These are phyloP conservation scores for Archaeoteleia sp. DNA, from an alignment of 2,888 invertebrate species.

Conservation along the genomic window DNA sequence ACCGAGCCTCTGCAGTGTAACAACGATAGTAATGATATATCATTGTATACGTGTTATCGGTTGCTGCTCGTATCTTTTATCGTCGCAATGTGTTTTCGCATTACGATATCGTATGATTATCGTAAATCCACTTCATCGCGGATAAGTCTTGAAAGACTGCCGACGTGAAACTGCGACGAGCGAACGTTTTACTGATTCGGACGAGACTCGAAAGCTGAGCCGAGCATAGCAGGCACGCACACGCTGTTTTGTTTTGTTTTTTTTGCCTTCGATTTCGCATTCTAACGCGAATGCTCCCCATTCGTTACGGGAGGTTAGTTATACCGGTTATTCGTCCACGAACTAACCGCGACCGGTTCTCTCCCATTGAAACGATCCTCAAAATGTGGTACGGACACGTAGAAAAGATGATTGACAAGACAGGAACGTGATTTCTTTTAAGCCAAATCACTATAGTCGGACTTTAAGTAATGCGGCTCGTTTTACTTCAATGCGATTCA, in stretches of 20 bases:
- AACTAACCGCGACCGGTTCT: conserved; percentile 63
- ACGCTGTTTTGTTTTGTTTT: conserved; percentile 8
- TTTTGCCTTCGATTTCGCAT: conserved; percentile 55
- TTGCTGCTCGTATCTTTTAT: conserved; percentile 3
- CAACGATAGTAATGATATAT: no score
- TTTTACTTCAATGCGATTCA: background rate
- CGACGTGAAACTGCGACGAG: no score
- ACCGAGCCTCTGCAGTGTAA: background rate
- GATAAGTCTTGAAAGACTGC: background rate
- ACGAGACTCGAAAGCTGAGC: no score
- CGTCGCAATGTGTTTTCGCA: background rate
- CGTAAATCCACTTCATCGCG: background rate
- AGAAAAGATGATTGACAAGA: conserved; percentile 38
- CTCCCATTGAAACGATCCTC: conserved; percentile 58
- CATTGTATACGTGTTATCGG: background rate
- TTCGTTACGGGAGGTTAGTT: conserved; percentile 68
- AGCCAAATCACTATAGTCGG: conserved; percentile 16
- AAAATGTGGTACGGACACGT: conserved; percentile 12
- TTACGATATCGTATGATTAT: conserved; percentile 1
- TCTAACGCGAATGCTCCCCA: conserved; percentile 51
- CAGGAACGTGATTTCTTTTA: conserved; percentile 14
- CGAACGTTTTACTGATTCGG: no score
- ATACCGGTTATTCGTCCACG: conserved; percentile 66
- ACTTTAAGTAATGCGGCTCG: conserved; percentile 13
- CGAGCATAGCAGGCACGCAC: no score